Percentiles rank a stretch among this genome's conserved stretches.
Evolutionary conservation across 2,113 vertebrate species (phyloP).

Genomic region (Phyllostomus discolor): DNA sequence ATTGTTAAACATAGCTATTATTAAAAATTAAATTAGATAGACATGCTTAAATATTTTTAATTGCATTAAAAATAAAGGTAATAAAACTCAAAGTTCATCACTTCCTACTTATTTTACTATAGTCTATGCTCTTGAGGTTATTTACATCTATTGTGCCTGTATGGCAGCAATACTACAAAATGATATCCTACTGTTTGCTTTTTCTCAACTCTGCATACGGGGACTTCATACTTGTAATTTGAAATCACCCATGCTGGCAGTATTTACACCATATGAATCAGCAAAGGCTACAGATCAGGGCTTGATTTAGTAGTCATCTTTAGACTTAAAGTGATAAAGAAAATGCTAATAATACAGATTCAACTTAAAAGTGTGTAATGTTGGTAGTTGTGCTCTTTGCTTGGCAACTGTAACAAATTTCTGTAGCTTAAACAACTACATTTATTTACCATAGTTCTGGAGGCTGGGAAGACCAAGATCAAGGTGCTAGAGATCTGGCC

Average conservation of each 20-base stretch:
- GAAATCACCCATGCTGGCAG: not conserved
- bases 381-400: not conserved
- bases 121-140: not conserved
- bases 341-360: not conserved
- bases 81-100: not conserved
- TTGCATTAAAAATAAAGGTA: not conserved
- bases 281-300: not conserved
- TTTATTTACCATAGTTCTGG: not conserved
- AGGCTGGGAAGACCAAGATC: not conserved
- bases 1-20: not conserved
- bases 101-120: not conserved
- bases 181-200: too few relatives aligned
- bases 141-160: not conserved
- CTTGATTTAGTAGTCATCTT: not conserved
- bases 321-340: not conserved
- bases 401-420: not conserved
- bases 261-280: not conserved
- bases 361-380: not conserved
- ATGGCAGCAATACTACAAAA: not conserved
- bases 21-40: conserved; percentile 3
- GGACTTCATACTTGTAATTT: not conserved
- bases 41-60: not conserved
- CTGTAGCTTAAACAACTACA: not conserved
- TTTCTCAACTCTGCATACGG: not conserved
- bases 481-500: not conserved